Conservation (phyloP, 2,797 vertebrate species). For the Acipenser oxyrinchus region DNA sequence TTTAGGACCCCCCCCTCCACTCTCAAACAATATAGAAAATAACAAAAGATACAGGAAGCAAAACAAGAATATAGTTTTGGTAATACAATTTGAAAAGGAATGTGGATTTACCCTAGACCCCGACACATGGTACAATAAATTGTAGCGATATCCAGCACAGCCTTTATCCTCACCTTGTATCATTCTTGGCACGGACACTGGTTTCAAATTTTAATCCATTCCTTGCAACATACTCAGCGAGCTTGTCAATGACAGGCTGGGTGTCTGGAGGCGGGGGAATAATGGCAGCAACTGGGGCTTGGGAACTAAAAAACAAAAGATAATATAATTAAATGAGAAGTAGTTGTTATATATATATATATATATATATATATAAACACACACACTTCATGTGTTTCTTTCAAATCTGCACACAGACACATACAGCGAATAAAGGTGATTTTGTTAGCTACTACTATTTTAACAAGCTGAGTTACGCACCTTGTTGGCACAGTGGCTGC, state of each 20-base stretch:
- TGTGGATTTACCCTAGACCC: too few relatives aligned
- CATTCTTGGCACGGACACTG: constrained; percentile 92
- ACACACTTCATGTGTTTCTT: too few relatives aligned
- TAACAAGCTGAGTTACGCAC: constrained; percentile 23
- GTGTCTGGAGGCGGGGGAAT: constrained; percentile 93
- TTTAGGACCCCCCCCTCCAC: too few relatives aligned
- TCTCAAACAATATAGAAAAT: too few relatives aligned
- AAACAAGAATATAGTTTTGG: too few relatives aligned
- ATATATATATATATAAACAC: too few relatives aligned
- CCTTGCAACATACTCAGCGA: constrained; percentile 91
- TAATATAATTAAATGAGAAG: too few relatives aligned
- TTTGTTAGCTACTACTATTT: too few relatives aligned
- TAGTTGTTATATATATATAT: too few relatives aligned
- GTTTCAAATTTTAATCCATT: constrained; percentile 93
- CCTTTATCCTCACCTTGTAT: constrained; percentile 69
- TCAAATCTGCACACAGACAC: background rate
- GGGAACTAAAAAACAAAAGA: constrained; percentile 47
- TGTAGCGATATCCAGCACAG: background rate
- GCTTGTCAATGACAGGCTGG: constrained; percentile 95
- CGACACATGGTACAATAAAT: too few relatives aligned
- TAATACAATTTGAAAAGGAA: too few relatives aligned
- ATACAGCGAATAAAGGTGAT: background rate
- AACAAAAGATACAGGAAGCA: too few relatives aligned
- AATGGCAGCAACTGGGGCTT: constrained; percentile 69
- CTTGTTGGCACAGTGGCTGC: constrained; percentile 39